Conservation (phyloP, 1,140 invertebrate genomes). For the Brachionus sp. region DNA sequence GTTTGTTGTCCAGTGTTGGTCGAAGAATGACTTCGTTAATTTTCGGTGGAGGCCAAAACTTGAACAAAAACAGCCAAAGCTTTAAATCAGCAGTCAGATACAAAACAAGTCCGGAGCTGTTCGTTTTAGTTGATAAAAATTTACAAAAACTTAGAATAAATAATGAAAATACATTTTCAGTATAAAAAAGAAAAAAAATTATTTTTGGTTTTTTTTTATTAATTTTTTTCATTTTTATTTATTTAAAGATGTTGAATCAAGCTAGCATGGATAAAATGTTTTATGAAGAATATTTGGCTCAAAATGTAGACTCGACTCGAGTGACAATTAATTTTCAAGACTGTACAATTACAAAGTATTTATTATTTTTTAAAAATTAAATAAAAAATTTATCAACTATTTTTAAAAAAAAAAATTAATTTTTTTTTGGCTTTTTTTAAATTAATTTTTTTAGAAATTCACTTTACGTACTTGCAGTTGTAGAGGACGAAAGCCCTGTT, state of each 20-base stretch:
- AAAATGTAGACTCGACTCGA: constrained; percentile 27
- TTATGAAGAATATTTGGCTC: constrained; percentile 42
- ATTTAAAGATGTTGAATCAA: constrained; percentile 12
- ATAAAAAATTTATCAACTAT: not conserved
- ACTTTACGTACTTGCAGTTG: constrained; percentile 9
- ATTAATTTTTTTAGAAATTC: not conserved
- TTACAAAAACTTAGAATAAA: constrained; percentile 32
- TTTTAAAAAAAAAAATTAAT: not conserved
- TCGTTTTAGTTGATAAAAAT: constrained; percentile 37
- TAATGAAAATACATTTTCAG: constrained; percentile 20
- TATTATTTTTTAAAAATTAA: not conserved
- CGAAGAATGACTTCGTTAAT: constrained; percentile 38
- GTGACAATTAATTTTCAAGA: constrained; percentile 18
- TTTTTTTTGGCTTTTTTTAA: not conserved
- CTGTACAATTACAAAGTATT: constrained; percentile 13
- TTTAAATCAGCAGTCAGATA: constrained; percentile 27
- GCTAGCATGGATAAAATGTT: constrained; percentile 23
- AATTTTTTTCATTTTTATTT: not conserved
- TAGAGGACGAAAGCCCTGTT: not conserved
- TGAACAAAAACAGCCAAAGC: not conserved
- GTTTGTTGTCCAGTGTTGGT: constrained; percentile 34
- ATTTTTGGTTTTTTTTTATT: too few species aligned
- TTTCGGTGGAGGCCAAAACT: constrained; percentile 1
- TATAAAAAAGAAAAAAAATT: not conserved
- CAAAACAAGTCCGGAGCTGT: not conserved